Percentiles rank a stretch among this genome's conserved stretches.
phyloP scores from a whole-genome alignment of 2,113 vertebrate genomes.

The Coreoperca whiteheadi region DNA sequence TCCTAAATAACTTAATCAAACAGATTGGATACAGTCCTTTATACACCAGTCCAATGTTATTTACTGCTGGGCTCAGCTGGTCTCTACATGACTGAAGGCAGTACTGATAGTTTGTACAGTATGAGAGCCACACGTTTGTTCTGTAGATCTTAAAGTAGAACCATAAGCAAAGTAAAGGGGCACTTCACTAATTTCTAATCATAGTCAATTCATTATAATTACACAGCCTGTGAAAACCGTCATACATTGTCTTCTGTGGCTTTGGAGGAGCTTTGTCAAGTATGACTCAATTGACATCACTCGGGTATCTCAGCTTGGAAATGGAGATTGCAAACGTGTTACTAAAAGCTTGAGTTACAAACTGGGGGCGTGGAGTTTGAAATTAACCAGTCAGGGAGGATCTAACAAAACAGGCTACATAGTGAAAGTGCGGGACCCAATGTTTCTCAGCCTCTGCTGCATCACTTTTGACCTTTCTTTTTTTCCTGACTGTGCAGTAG shows the following conservation, averaged over 20 bases:
- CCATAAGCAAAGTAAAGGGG: neutral
- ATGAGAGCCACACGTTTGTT: neutral
- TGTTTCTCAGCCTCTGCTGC: neutral
- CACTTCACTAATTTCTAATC: neutral
- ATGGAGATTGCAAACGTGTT: neutral
- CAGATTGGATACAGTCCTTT: neutral
- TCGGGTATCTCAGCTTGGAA: neutral
- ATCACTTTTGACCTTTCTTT: neutral
- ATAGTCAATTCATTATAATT: neutral
- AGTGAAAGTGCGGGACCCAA: neutral
- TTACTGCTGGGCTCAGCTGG: constrained; percentile 17
- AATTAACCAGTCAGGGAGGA: too few species aligned
- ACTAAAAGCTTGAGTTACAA: constrained; percentile 11
- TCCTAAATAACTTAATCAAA: neutral
- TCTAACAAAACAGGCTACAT: neutral
- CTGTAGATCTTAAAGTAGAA: neutral
- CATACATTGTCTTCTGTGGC: neutral
- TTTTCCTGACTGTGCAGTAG: neutral
- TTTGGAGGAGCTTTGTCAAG: neutral
- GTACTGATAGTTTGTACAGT: neutral
- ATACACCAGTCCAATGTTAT: neutral
- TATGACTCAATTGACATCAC: neutral
- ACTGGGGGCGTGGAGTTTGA: neutral
- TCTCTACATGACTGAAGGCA: neutral
- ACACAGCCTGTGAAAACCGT: neutral